Conservation (phyloP, 2,888 invertebrate species). For the Pseudococcus viburni region DNA sequence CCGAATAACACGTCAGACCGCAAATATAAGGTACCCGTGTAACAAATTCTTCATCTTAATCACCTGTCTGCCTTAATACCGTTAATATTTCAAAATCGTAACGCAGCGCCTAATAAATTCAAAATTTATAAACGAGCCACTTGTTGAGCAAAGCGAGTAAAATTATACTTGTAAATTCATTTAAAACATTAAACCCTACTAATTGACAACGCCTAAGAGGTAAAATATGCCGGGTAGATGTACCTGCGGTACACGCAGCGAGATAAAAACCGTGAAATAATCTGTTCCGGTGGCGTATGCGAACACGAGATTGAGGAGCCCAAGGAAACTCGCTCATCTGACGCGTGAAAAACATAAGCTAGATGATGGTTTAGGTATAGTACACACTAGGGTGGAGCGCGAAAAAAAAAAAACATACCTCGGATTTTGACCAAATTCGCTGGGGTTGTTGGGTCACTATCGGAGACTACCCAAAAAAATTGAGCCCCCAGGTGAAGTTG, state of each 20-base stretch:
- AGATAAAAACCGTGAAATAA: no score
- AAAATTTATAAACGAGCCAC: conserved; percentile 44
- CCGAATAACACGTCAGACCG: neutral
- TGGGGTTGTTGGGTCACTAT: no score
- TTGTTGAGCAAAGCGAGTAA: neutral
- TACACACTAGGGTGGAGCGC: no score
- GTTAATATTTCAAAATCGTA: conserved; percentile 41
- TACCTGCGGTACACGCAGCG: no score
- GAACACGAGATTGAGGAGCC: neutral
- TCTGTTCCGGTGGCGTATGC: neutral
- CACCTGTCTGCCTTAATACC: conserved; percentile 26
- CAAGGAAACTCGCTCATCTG: neutral
- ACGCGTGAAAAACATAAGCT: conserved; percentile 2
- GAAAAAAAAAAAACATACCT: no score
- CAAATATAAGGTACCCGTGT: neutral
- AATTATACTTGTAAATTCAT: conserved; percentile 49
- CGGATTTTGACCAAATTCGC: no score
- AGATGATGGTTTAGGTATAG: neutral
- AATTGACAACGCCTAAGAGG: conserved; percentile 10
- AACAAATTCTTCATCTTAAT: conserved; percentile 39
- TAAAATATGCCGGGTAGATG: neutral
- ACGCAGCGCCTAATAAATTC: conserved; percentile 14
- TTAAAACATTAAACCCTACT: conserved; percentile 17
- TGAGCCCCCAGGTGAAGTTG: no score
- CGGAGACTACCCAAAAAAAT: no score